These are phyloP conservation scores for Xestia c-nigrum DNA, from an alignment of 2,888 invertebrate species.

Conservation along the genomic window DNA sequence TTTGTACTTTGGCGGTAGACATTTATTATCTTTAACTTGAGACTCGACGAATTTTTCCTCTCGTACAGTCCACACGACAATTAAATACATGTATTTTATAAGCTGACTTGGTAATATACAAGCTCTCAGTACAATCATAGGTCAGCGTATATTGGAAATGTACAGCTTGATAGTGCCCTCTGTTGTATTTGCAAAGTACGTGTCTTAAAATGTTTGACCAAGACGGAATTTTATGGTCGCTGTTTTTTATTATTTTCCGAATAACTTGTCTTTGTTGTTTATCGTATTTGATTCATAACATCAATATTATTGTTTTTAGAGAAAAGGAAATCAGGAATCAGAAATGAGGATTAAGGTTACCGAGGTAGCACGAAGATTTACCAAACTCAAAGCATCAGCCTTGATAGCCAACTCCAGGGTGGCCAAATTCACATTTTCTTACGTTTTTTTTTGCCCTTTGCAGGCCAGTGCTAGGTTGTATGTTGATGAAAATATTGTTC, in stretches of 20 bases:
- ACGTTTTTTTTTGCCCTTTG: too few relatives aligned
- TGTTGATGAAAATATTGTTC: too few relatives aligned
- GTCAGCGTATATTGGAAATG: neutral
- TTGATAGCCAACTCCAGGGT: too few relatives aligned
- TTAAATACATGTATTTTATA: neutral
- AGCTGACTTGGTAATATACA: neutral
- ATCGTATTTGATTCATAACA: neutral
- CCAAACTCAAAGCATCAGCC: too few relatives aligned
- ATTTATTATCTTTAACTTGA: neutral
- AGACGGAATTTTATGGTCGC: neutral
- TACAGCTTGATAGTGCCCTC: neutral
- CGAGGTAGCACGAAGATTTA: too few relatives aligned
- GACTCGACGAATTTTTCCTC: neutral
- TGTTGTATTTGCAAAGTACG: neutral
- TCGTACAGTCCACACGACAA: neutral
- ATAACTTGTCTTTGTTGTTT: neutral
- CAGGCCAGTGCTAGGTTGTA: too few relatives aligned
- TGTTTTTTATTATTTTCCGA: neutral
- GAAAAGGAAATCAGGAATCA: too few relatives aligned
- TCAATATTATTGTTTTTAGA: neutral
- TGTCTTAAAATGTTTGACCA: neutral
- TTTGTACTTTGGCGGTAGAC: neutral
- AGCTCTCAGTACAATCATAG: neutral
- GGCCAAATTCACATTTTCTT: too few relatives aligned
- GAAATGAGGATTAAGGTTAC: too few relatives aligned